Conservation (phyloP, 2,888 invertebrate species). For the Eristalis intricaria region DNA sequence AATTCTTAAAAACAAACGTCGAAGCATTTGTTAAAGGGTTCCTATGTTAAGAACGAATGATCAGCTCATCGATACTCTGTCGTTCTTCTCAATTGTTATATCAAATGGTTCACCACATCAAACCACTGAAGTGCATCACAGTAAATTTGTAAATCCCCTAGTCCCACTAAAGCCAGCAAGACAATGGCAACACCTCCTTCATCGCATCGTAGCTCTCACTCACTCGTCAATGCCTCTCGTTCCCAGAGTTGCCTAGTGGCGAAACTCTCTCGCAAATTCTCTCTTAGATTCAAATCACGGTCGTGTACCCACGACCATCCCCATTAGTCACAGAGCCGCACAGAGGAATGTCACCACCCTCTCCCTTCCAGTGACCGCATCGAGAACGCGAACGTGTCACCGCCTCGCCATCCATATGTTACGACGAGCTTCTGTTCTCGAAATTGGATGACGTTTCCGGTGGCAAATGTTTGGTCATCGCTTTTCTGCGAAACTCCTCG, state of each 20-base stretch:
- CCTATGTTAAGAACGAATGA: too few relatives aligned
- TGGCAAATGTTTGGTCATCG: constrained; percentile 56
- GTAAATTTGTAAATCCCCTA: too few relatives aligned
- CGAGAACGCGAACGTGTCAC: constrained; percentile 11
- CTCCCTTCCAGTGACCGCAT: background rate
- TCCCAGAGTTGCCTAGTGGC: background rate
- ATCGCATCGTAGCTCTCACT: background rate
- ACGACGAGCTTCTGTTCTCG: constrained; percentile 17
- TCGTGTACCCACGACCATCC: background rate
- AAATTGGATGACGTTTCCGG: constrained; percentile 56
- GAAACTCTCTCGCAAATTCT: background rate
- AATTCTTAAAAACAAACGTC: too few relatives aligned
- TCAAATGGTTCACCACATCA: too few relatives aligned
- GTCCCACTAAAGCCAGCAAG: too few relatives aligned
- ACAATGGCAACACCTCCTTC: background rate
- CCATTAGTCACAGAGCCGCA: background rate
- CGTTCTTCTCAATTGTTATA: too few relatives aligned
- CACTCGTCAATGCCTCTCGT: background rate
- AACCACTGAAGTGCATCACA: too few relatives aligned
- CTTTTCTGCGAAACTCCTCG: background rate
- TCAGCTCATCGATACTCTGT: too few relatives aligned
- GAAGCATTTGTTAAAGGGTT: too few relatives aligned
- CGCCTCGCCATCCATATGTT: constrained; percentile 47
- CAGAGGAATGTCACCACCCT: background rate
- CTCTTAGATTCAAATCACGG: background rate